phyloP scores from a whole-genome alignment of 2,113 vertebrate genomes.

The Trogon melanurus region DNA sequence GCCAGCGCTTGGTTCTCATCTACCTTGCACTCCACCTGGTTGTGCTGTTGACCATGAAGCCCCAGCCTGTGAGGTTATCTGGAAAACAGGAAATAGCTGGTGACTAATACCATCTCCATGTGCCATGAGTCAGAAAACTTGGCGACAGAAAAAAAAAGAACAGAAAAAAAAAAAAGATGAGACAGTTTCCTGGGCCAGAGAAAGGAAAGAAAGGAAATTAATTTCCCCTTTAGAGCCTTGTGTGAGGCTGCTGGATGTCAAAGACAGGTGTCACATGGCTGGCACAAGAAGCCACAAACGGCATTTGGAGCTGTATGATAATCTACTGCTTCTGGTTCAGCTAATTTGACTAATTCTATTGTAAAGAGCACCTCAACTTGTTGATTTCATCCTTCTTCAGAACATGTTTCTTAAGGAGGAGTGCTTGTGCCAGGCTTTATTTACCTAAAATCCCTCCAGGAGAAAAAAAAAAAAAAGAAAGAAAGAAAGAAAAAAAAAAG shows the following conservation, averaged over 20 bases:
- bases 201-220: constrained; percentile 16
- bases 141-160: neutral
- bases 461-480: neutral
- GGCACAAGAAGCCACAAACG: constrained; percentile 18
- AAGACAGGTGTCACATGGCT: constrained; percentile 25
- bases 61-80: neutral
- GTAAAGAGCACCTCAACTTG: constrained; percentile 31
- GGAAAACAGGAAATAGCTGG: constrained; percentile 53
- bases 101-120: constrained; percentile 15
- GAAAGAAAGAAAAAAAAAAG: neutral
- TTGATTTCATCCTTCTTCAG: constrained; percentile 50
- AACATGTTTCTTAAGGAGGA: constrained; percentile 41
- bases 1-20: neutral
- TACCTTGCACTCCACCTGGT: constrained; percentile 43
- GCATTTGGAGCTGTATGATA: neutral
- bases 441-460: constrained; percentile 39
- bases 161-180: neutral
- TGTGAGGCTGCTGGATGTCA: constrained; percentile 22
- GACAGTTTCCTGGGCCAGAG: neutral
- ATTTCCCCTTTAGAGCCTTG: constrained; percentile 17
- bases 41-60: constrained; percentile 62
- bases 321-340: constrained; percentile 53
- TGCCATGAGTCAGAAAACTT: constrained; percentile 16
- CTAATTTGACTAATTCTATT: constrained; percentile 57
- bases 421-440: constrained; percentile 26